Conservation (phyloP, 2,888 invertebrate genomes). For the Phalangium opilio region DNA sequence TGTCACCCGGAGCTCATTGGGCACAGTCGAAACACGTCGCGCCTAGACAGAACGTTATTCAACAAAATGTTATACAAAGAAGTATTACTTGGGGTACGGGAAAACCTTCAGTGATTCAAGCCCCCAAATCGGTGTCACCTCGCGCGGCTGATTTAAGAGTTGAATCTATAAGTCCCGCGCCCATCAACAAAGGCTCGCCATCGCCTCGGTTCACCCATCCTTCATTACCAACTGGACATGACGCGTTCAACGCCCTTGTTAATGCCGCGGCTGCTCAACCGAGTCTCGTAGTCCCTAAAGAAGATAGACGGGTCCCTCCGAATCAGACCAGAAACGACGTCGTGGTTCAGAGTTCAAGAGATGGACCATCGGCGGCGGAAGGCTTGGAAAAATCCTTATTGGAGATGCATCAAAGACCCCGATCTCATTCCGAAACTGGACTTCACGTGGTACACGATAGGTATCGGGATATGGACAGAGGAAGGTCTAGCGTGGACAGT, state of each 20-base stretch:
- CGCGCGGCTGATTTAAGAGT: slow-evolving; percentile 14
- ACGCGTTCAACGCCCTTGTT: slow-evolving; percentile 71
- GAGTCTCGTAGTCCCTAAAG: slow-evolving; percentile 32
- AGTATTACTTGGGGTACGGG: slow-evolving; percentile 18
- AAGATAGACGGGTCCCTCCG: slow-evolving; percentile 12
- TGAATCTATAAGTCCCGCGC: slow-evolving; percentile 15
- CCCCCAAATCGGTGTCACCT: slow-evolving; percentile 20
- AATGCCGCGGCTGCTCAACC: slow-evolving; percentile 85
- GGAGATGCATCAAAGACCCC: slow-evolving; percentile 19
- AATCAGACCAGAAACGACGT: slow-evolving; percentile 7
- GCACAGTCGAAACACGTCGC: slow-evolving; percentile 8
- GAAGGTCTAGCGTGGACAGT: slow-evolving; percentile 8
- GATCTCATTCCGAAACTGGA: slow-evolving; percentile 11
- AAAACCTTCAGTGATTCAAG: slow-evolving; percentile 23
- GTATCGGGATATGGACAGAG: slow-evolving; percentile 2
- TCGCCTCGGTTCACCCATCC: slow-evolving; percentile 14
- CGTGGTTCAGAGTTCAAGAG: slow-evolving; percentile 7
- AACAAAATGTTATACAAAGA: slow-evolving; percentile 27
- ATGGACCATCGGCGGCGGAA: slow-evolving; percentile 18
- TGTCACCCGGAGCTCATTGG: slow-evolving; percentile 32
- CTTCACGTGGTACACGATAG: neutral
- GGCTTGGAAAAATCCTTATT: slow-evolving; percentile 20
- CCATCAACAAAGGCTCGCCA: slow-evolving; percentile 14
- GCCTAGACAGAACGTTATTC: slow-evolving; percentile 53
- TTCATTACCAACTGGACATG: slow-evolving; percentile 42